Evolutionary conservation across 2,113 vertebrate genomes (phyloP), one percentile per base, ranked within the genome.

Genomic region (Corythaixoides concolor): DNA sequence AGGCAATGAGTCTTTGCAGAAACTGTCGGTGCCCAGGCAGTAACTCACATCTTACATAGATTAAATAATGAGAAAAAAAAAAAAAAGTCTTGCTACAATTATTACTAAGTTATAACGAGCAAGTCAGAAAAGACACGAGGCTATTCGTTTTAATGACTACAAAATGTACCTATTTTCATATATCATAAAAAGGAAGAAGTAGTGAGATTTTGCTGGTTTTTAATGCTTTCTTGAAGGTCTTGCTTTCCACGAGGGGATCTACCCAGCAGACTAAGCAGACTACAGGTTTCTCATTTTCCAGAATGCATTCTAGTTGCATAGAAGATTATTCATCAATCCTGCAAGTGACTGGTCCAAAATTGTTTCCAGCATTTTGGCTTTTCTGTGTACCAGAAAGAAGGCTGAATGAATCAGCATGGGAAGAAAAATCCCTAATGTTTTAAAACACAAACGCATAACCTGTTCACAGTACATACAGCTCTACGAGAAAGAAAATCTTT

Each of bases 241-340:
- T 18, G 13, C 2, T 79, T 88, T 70, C 22, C 30, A 41, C 0
- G 0, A 86, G 14, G 11, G 9, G 20, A 43, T 56, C 30, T 41
- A 63, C 9, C 18, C 18, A 68, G 41, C 6, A 90, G 18, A 41
- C 13, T 67, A 32, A 39, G 39, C 41, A 56, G 33, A 22, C 17
- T 26, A 30, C 22, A 35, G 4, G 9, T 58, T 74, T 83, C 55
- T 53, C 11, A 18, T 68, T 87, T 87, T 59, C 37, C 55, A 83
- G 5, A 30, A 12, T 37, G 15, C 23, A 8, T 69, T 87, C 50
- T 37, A 20, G 1, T 8, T 73, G 7, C 22, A 33, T 6, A 10
- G 12, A 69, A 62, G 19, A 27, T 66, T 60, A 74, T 69, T 58
- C 26, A 32, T 15, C 8, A 4, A 8, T 50, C 45, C 41, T 85